Evolutionary conservation across 2,113 vertebrate genomes (phyloP).

Genomic region (Poecilia latipinna): DNA sequence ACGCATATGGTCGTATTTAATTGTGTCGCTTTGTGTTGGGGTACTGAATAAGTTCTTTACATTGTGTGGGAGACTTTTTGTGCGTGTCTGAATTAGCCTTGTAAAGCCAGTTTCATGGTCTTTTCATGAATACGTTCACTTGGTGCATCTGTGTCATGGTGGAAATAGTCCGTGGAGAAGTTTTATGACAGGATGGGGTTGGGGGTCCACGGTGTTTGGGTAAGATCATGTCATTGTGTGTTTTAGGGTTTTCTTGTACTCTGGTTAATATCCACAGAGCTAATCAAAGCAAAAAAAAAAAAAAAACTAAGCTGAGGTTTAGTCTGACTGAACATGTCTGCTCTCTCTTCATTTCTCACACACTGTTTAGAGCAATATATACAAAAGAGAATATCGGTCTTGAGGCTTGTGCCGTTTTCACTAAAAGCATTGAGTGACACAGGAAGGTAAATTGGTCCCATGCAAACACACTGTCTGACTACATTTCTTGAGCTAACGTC

Average conservation of each 20-base stretch:
- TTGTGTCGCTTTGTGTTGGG: conserved; percentile 27
- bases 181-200: conserved; percentile 25
- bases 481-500: conserved; percentile 38
- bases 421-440: conserved; percentile 44
- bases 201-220: conserved; percentile 9
- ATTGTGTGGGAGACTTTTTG: conserved; percentile 35
- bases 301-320: conserved; percentile 14
- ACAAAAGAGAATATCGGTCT: conserved; percentile 65
- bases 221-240: conserved; percentile 30
- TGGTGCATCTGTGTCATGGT: conserved; percentile 32
- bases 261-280: conserved; percentile 47
- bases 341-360: not conserved
- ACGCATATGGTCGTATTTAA: conserved; percentile 61
- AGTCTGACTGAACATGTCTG: conserved; percentile 9
- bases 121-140: conserved; percentile 54
- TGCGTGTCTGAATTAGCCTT: conserved; percentile 33
- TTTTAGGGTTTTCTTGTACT: conserved; percentile 34
- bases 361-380: conserved; percentile 61
- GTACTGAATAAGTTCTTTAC: conserved; percentile 42
- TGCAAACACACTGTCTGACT: conserved; percentile 3
- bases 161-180: conserved; percentile 12
- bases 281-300: conserved; percentile 59
- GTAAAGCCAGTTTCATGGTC: conserved; percentile 65
- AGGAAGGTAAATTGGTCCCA: conserved; percentile 12
- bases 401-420: conserved; percentile 25